These are phyloP conservation scores for Halocynthia roretzi DNA, from an alignment of 23 tunicate species.

Conservation along the genomic window DNA sequence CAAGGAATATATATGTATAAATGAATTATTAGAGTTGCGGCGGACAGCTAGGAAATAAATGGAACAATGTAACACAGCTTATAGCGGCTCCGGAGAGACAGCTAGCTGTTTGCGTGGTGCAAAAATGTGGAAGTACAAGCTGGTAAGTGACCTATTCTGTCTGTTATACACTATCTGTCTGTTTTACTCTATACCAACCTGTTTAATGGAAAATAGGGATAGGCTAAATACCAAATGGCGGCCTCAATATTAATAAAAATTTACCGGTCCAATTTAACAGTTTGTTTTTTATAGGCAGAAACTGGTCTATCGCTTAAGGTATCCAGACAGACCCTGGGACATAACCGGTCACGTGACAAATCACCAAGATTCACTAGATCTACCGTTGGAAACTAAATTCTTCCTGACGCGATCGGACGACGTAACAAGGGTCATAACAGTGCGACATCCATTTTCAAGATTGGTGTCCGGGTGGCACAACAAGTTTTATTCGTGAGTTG, in stretches of 20 bases:
- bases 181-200: too few species aligned
- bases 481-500: constrained; percentile 17
- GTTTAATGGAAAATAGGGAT: too few species aligned
- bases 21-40: constrained; percentile 6
- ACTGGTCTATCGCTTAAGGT: constrained; percentile 6
- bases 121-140: constrained; percentile 67
- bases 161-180: too few species aligned
- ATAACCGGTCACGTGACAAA: constrained; percentile 12
- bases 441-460: constrained; percentile 23
- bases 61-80: constrained; percentile 28
- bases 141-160: constrained; percentile 22
- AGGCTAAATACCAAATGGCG: too few species aligned
- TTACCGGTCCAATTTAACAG: too few species aligned
- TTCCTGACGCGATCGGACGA: constrained; percentile 3
- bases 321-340: constrained; percentile 9
- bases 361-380: constrained; percentile 2
- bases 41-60: not conserved
- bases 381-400: constrained; percentile 2
- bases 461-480: constrained; percentile 25
- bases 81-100: constrained; percentile 50
- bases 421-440: constrained; percentile 18
- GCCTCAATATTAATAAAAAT: too few species aligned
- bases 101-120: constrained; percentile 47
- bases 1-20: not conserved
- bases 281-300: constrained; percentile 12